Evolutionary conservation across 2,888 invertebrate species (phyloP).

Genomic region (Torymus texanus): DNA sequence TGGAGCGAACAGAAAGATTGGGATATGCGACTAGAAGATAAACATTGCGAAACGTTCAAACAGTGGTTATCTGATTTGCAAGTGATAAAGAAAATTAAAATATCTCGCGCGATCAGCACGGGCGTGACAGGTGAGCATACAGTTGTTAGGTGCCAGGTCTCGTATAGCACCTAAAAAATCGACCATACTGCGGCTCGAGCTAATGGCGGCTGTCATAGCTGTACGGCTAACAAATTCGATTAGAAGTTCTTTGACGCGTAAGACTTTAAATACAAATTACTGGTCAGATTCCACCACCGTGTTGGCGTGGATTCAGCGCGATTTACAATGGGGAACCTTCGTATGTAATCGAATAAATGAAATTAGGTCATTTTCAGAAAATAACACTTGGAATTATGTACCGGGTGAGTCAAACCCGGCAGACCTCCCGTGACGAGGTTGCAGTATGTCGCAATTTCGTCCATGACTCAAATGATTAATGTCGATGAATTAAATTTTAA

Average conservation of each 20-base stretch:
- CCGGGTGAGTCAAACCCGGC: constrained; percentile 66
- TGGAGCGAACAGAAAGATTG: constrained; percentile 49
- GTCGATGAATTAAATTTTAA: too few relatives aligned
- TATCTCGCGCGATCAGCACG: constrained; percentile 57
- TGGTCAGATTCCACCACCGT: constrained; percentile 65
- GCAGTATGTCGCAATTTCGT: constrained; percentile 60
- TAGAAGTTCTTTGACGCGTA: constrained; percentile 23
- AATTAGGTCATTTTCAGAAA: constrained; percentile 58
- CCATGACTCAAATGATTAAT: background rate
- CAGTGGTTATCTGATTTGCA: constrained; percentile 35
- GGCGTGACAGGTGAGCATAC: constrained; percentile 59
- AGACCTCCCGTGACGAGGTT: constrained; percentile 68
- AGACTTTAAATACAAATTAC: constrained; percentile 53
- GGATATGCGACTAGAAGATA: constrained; percentile 55
- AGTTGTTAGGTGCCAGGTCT: constrained; percentile 60
- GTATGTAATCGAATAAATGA: constrained; percentile 63
- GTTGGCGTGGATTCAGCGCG: constrained; percentile 62
- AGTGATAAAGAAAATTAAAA: constrained; percentile 52
- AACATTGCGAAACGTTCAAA: constrained; percentile 31
- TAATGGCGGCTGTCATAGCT: constrained; percentile 64
- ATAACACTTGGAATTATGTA: constrained; percentile 62
- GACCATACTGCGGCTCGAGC: constrained; percentile 66
- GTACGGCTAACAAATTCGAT: constrained; percentile 55
- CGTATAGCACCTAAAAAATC: constrained; percentile 64
- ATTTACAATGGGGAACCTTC: constrained; percentile 61